Evolutionary conservation across 2,888 invertebrate genomes (phyloP), one percentile per base, ranked within the genome.

Genomic region (Lasius platythorax): DNA sequence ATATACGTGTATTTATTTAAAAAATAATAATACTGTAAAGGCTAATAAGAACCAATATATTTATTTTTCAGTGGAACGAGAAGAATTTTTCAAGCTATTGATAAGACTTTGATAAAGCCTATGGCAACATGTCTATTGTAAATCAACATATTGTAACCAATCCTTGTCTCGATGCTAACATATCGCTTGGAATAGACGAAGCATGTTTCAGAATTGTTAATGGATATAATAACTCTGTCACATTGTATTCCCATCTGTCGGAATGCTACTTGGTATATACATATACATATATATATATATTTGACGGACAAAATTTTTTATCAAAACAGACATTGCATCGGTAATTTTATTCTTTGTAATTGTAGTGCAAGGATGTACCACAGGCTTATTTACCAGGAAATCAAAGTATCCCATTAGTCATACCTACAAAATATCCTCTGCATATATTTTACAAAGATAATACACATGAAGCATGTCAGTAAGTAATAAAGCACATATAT

Each of bases 121-220:
- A 6, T 61, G 8, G 6, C 67, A 81, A 72, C n/a, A 81, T 81
- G 73, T 6, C 72, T 40, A 18, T 46, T 4, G 33, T 3, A 3
- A 81, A 15, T 2, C 58, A 72, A 61, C 8, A 9, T 2, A 11
- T 11, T 12, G 15, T 2, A 12, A 12, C 4, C 5, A 83, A 84
- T 72, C 75, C 87, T 72, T 94, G 93, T 72, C 58, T 87, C 0
- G 78, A 91, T 83, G 37, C 87, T 12, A 93, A 91, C 53, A 79
- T 64, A 50, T 84, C 88, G 4, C 92, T 94, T n/a, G 91, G 90
- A 11, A 91, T 95, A 70, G 95, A 95, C 33, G 85, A 94, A 78
- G 95, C 95, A 3, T 95, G 94, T 85, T 89, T 95, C 0, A 93
- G 88, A 23, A 89, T 95, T 68, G 0, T 91, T 5, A 95, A 94